Conservation (phyloP, 2,113 vertebrate genomes). For the Chaenocephalus aceratus region DNA sequence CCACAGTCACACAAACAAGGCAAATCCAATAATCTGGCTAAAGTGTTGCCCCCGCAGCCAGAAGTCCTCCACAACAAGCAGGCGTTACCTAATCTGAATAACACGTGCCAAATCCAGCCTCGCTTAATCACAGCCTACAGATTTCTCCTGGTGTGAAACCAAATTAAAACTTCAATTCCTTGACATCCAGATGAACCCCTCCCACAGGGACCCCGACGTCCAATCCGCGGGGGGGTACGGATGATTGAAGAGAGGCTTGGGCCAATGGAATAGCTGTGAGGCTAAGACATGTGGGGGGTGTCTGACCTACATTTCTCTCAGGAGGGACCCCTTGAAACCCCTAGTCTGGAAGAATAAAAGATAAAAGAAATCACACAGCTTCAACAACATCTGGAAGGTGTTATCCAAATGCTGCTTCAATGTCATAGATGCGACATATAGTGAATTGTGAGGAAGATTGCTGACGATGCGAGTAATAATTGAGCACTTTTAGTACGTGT, state of each 20-base stretch:
- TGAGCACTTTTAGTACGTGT: not conserved
- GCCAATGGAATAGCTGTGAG: slow-evolving; percentile 20
- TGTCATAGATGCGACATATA: not conserved
- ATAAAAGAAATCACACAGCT: not conserved
- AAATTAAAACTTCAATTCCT: slow-evolving; percentile 44
- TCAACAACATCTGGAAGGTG: not conserved
- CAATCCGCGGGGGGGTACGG: not conserved
- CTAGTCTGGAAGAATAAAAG: not conserved
- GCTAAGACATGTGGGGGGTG: slow-evolving; percentile 31
- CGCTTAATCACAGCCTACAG: not conserved
- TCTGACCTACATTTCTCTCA: slow-evolving; percentile 72
- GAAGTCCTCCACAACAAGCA: slow-evolving; percentile 20
- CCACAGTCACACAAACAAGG: not conserved
- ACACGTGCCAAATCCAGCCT: slow-evolving; percentile 56
- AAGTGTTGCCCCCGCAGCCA: slow-evolving; percentile 24
- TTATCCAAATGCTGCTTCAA: not conserved
- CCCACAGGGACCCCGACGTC: slow-evolving; percentile 13
- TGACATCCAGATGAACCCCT: slow-evolving; percentile 29
- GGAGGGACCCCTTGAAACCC: slow-evolving; percentile 17
- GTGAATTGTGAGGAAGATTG: not conserved
- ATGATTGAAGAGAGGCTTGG: slow-evolving; percentile 3
- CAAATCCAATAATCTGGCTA: slow-evolving; percentile 33
- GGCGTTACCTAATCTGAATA: slow-evolving; percentile 55
- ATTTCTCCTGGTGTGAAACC: slow-evolving; percentile 41
- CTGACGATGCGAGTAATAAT: slow-evolving; percentile 28